Conservation (phyloP, 2,888 invertebrate genomes). For the Caenorhabditis panamensis region DNA sequence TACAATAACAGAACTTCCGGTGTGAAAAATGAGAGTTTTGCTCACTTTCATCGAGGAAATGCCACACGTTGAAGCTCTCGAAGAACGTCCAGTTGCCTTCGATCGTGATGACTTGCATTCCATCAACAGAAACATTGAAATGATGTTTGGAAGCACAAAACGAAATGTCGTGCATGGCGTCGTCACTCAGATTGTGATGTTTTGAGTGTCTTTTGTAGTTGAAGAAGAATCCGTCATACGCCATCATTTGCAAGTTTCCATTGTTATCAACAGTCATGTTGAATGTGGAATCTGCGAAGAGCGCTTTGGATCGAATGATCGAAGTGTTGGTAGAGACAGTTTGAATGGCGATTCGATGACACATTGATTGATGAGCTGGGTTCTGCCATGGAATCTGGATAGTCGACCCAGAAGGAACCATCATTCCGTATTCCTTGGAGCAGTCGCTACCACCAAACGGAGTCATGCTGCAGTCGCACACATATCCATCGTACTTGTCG, state of each 20-base stretch:
- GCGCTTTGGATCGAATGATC: constrained; percentile 72
- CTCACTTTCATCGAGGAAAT: constrained; percentile 75
- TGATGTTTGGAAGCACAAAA: constrained; percentile 76
- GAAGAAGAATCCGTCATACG: constrained; percentile 79
- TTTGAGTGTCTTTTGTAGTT: constrained; percentile 69
- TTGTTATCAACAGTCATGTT: constrained; percentile 74
- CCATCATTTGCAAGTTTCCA: constrained; percentile 72
- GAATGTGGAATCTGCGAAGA: constrained; percentile 79
- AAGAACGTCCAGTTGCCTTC: constrained; percentile 80
- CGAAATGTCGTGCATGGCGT: constrained; percentile 77
- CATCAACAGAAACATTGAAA: constrained; percentile 77
- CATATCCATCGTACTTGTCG: constrained; percentile 78
- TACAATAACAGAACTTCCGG: constrained; percentile 63
- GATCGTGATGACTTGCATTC: constrained; percentile 70
- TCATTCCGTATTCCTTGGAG: constrained; percentile 79
- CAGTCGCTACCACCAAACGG: constrained; percentile 79
- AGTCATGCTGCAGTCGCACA: constrained; percentile 78
- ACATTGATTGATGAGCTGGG: constrained; percentile 77
- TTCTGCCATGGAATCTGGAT: constrained; percentile 80
- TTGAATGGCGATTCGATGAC: constrained; percentile 76
- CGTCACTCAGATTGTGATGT: constrained; percentile 70
- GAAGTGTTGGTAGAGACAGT: constrained; percentile 70
- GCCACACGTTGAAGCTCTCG: constrained; percentile 77
- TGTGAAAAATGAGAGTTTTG: background rate
- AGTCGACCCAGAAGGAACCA: constrained; percentile 76